phyloP scores from a whole-genome alignment of 2,888 invertebrate genomes.

The Sinodicranocentrus sp. region DNA sequence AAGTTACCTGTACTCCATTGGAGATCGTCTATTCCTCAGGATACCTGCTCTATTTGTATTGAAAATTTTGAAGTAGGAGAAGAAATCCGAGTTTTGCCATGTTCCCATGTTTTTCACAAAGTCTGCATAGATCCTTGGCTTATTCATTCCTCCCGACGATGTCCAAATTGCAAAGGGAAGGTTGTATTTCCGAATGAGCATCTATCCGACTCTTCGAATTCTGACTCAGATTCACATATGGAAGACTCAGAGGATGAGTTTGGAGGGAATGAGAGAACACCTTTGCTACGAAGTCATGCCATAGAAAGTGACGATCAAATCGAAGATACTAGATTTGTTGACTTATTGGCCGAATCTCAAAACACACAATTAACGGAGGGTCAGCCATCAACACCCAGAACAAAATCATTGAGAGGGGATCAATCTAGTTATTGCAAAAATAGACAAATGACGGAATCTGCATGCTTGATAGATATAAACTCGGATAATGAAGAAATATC shows the following conservation, averaged over 20 bases:
- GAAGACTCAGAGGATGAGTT: slow-evolving; percentile 61
- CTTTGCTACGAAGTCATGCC: slow-evolving; percentile 51
- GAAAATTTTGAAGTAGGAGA: slow-evolving; percentile 69
- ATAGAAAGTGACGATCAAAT: slow-evolving; percentile 36
- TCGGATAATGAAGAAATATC: slow-evolving; percentile 30
- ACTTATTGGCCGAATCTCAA: slow-evolving; percentile 65
- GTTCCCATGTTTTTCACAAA: slow-evolving; percentile 73
- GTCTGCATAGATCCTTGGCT: slow-evolving; percentile 72
- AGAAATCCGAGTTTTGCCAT: slow-evolving; percentile 71
- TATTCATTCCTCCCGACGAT: slow-evolving; percentile 66
- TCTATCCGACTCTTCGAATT: slow-evolving; percentile 78
- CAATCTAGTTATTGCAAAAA: neutral
- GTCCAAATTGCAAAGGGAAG: slow-evolving; percentile 73
- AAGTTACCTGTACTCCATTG: slow-evolving; percentile 71
- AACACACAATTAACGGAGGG: neutral
- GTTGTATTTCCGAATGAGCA: slow-evolving; percentile 87
- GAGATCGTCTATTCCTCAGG: slow-evolving; percentile 69
- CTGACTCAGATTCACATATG: slow-evolving; percentile 54
- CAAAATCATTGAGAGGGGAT: slow-evolving; percentile 16
- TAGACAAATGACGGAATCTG: neutral
- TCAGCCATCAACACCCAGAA: slow-evolving; percentile 29
- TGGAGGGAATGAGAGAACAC: slow-evolving; percentile 65
- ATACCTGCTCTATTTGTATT: slow-evolving; percentile 73
- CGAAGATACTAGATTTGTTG: slow-evolving; percentile 67
- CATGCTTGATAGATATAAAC: slow-evolving; percentile 38